Evolutionary conservation across 2,888 invertebrate genomes (phyloP).

Genomic region (Platycnemis pennipes): DNA sequence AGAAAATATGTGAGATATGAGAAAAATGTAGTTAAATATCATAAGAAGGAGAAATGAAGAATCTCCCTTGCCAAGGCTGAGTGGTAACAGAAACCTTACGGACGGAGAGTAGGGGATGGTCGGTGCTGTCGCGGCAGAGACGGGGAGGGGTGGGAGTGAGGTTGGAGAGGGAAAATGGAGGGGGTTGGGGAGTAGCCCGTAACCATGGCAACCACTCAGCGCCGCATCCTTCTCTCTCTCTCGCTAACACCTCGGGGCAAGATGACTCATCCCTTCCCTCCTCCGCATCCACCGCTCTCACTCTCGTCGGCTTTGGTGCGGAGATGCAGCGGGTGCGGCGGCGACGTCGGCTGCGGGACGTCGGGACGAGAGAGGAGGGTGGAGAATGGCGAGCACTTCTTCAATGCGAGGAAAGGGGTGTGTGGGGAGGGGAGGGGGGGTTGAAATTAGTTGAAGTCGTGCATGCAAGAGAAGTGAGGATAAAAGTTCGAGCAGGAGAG

Average conservation of each 20-base stretch:
- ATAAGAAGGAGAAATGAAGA: too few relatives aligned
- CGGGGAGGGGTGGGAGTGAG: neutral
- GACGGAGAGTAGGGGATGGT: too few relatives aligned
- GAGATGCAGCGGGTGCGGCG: neutral
- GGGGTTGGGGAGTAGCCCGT: conserved; percentile 10
- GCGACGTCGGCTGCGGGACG: too few relatives aligned
- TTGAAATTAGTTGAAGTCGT: neutral
- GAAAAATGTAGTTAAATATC: too few relatives aligned
- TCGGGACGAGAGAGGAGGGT: neutral
- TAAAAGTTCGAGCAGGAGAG: neutral
- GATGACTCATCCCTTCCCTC: conserved; percentile 47
- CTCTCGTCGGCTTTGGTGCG: neutral
- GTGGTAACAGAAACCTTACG: too few relatives aligned
- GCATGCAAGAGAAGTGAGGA: neutral
- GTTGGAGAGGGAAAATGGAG: neutral
- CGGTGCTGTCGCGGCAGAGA: neutral
- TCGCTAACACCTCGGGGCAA: conserved; percentile 15
- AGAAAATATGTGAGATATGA: too few relatives aligned
- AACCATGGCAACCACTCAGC: conserved; percentile 47
- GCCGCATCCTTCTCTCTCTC: neutral
- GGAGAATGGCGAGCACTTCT: neutral
- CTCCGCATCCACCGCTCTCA: neutral
- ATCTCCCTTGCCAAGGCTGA: too few relatives aligned
- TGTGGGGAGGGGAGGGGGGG: neutral
- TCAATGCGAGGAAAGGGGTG: neutral